Evolutionary conservation across 92 coral and sea anemone genomes (phyloP).

Genomic region (Porites evermanni): DNA sequence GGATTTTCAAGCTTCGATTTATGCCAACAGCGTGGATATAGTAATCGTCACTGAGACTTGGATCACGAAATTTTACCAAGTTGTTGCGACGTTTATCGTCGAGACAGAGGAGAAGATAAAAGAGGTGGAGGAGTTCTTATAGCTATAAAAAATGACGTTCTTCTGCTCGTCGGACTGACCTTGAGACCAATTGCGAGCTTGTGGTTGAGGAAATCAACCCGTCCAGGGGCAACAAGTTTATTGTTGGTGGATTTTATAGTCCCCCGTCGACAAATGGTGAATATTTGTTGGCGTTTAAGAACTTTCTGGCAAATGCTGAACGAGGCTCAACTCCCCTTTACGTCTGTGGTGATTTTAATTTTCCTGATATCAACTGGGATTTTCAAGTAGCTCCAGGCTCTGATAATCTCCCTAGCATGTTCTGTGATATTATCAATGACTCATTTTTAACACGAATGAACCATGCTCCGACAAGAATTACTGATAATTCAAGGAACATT

Average conservation of each 20-base stretch:
- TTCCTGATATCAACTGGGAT: slow-evolving; percentile 54
- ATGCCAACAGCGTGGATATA: slow-evolving; percentile 17
- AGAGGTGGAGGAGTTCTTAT: slow-evolving; percentile 66
- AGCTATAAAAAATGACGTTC: slow-evolving; percentile 34
- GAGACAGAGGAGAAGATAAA: slow-evolving; percentile 38
- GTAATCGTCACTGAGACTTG: slow-evolving; percentile 43
- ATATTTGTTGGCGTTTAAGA: slow-evolving; percentile 45
- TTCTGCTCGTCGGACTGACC: slow-evolving; percentile 40
- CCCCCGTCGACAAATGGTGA: slow-evolving; percentile 63
- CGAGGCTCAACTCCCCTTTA: slow-evolving; percentile 39
- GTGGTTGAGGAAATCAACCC: slow-evolving; percentile 51
- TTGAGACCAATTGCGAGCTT: slow-evolving; percentile 55
- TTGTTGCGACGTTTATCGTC: slow-evolving; percentile 50
- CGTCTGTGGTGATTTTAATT: slow-evolving; percentile 64
- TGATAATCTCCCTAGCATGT: slow-evolving; percentile 41
- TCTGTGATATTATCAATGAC: slow-evolving; percentile 63
- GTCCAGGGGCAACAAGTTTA: slow-evolving; percentile 40
- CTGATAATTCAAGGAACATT: slow-evolving; percentile 50
- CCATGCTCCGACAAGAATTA: slow-evolving; percentile 54
- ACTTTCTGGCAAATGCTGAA: slow-evolving; percentile 45
- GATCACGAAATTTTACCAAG: slow-evolving; percentile 48
- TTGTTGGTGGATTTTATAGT: slow-evolving; percentile 54
- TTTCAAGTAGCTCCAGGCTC: slow-evolving; percentile 44
- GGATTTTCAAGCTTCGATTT: slow-evolving; percentile 47
- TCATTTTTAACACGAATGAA: slow-evolving; percentile 58